Percentiles rank a stretch among this genome's conserved stretches.
Conservation (phyloP, 1,140 invertebrate species). For the Ridgeia piscesae region DNA sequence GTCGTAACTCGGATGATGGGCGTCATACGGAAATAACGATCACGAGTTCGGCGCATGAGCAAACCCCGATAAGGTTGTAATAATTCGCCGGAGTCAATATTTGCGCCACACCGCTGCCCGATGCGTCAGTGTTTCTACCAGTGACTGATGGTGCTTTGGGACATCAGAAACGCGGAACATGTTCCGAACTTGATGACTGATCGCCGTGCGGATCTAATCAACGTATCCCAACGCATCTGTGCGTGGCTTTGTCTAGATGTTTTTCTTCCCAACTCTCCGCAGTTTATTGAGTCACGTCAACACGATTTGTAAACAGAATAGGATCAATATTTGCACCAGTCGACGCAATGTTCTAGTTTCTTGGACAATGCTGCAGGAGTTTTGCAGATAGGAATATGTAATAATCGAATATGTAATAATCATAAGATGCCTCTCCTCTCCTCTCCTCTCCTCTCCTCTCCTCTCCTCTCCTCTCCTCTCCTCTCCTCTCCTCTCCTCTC, state of each 20-base stretch:
- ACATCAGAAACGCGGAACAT: constrained; percentile 4
- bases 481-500: no score
- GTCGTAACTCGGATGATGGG: not conserved
- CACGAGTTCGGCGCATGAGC: not conserved
- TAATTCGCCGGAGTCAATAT: not conserved
- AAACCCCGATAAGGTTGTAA: not conserved
- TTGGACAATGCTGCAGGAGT: not conserved
- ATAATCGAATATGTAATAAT: not conserved
- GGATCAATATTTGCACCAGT: not conserved
- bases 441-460: not conserved
- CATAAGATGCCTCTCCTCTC: not conserved
- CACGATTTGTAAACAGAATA: not conserved
- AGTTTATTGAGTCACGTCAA: not conserved
- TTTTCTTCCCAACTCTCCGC: not conserved
- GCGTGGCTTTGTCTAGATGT: not conserved
- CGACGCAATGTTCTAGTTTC: not conserved
- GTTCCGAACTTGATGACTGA: not conserved
- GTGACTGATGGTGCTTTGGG: not conserved
- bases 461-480: no score
- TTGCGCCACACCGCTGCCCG: not conserved
- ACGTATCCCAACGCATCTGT: not conserved
- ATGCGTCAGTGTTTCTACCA: not conserved
- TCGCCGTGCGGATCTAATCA: not conserved
- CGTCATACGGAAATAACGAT: not conserved
- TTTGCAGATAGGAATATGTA: not conserved